phyloP scores from a whole-genome alignment of 2,888 invertebrate genomes.

The Xestia ashworthii region DNA sequence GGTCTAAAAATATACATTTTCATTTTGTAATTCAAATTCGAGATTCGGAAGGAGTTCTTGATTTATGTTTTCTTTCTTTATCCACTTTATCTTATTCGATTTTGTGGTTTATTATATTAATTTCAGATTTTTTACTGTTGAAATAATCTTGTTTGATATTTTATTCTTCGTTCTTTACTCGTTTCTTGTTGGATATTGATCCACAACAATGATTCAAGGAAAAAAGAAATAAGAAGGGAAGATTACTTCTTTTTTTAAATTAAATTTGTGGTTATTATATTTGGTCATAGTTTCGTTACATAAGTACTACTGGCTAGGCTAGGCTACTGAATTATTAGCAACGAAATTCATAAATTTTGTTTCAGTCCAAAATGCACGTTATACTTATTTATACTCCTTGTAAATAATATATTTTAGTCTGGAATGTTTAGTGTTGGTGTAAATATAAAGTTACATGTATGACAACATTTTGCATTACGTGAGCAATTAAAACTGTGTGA shows the following conservation, averaged over 20 bases:
- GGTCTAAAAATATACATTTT: background rate
- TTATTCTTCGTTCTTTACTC: no score
- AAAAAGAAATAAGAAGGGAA: no score
- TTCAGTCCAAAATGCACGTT: background rate
- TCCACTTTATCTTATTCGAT: background rate
- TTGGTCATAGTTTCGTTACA: background rate
- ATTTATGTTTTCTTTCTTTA: conserved; percentile 6
- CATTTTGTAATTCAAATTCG: conserved; percentile 11
- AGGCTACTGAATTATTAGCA: background rate
- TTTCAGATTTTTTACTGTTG: background rate
- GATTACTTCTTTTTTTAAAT: background rate
- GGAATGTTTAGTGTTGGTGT: background rate
- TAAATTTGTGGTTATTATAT: background rate
- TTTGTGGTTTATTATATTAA: conserved; percentile 3
- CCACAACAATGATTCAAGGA: background rate
- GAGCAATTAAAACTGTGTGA: background rate
- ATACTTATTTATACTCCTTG: background rate
- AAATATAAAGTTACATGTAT: background rate
- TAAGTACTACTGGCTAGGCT: no score
- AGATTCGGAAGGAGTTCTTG: background rate
- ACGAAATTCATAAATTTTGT: background rate
- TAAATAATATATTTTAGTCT: background rate
- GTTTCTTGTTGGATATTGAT: no score
- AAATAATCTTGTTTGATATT: background rate
- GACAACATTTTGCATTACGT: background rate